These are phyloP conservation scores for Leucoptera coffeella DNA, from an alignment of 2,888 invertebrate genomes.

Conservation along the genomic window DNA sequence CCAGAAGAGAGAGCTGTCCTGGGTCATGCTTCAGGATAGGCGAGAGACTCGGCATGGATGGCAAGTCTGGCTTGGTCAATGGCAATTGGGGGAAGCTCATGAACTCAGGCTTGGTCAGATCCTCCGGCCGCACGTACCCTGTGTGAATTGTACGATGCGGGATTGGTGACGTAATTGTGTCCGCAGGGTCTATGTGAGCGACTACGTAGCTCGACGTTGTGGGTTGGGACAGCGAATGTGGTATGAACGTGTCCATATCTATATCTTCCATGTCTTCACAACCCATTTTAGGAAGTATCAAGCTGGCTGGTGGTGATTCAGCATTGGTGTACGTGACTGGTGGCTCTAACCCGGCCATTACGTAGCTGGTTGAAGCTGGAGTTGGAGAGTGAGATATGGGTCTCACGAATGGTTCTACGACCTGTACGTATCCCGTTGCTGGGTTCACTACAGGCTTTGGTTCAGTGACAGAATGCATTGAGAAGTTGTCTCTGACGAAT, in stretches of 20 bases:
- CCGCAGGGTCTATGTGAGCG: constrained; percentile 28
- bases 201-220: constrained; percentile 38
- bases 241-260: constrained; percentile 8
- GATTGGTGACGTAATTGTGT: constrained; percentile 11
- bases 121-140: constrained; percentile 35
- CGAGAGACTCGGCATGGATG: constrained; percentile 36
- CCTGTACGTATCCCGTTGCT: constrained; percentile 23
- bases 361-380: not conserved
- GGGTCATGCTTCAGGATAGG: constrained; percentile 23
- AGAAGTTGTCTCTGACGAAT: constrained; percentile 21
- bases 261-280: too few species aligned
- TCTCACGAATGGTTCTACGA: constrained; percentile 15
- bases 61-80: constrained; percentile 32
- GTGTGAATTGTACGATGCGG: constrained; percentile 17
- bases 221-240: constrained; percentile 15
- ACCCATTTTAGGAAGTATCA: too few species aligned
- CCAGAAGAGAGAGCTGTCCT: constrained; percentile 40
- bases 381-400: not conserved
- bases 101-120: constrained; percentile 21
- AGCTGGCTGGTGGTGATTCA: too few species aligned
- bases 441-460: constrained; percentile 20
- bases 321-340: too few species aligned
- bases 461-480: constrained; percentile 16
- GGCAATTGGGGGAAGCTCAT: constrained; percentile 25
- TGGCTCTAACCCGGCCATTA: not conserved